Percentiles rank a stretch among this genome's conserved stretches.
Conservation (phyloP, 2,888 invertebrate species). For the Cepaea hortensis region DNA sequence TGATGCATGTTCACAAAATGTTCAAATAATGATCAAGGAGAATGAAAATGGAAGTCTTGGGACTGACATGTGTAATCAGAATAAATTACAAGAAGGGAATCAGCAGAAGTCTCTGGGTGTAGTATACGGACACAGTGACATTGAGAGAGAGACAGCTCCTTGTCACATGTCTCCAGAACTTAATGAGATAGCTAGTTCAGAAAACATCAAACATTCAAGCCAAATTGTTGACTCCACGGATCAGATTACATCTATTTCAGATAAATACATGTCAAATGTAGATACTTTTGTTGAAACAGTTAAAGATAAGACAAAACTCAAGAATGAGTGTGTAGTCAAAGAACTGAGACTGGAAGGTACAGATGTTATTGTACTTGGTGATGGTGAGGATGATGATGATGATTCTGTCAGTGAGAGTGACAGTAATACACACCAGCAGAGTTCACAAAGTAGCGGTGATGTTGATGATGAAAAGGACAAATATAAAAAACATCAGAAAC, state of each 20-base stretch:
- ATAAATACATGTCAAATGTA: not conserved
- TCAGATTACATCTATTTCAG: no score
- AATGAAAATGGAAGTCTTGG: not conserved
- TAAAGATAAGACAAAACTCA: conserved; percentile 42
- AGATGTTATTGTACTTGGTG: conserved; percentile 3
- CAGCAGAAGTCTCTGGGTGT: no score
- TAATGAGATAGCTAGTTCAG: not conserved
- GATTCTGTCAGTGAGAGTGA: not conserved
- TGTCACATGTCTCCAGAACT: not conserved
- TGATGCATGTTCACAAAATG: no score
- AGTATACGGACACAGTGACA: no score
- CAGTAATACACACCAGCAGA: not conserved
- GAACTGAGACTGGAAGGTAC: conserved; percentile 55
- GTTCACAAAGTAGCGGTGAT: conserved; percentile 40
- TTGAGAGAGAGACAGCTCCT: not conserved
- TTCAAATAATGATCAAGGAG: conserved; percentile 8
- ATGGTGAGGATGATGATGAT: not conserved
- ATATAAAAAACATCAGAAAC: not conserved
- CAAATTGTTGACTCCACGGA: not conserved
- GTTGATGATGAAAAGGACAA: conserved; percentile 37
- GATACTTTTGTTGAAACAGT: no score
- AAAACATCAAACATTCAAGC: not conserved
- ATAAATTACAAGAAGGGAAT: no score
- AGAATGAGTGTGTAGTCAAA: conserved; percentile 60
- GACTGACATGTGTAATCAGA: no score